Base-by-base conservation (phyloP, 1,140 invertebrate species). In the Lepidurus apus region DNA sequence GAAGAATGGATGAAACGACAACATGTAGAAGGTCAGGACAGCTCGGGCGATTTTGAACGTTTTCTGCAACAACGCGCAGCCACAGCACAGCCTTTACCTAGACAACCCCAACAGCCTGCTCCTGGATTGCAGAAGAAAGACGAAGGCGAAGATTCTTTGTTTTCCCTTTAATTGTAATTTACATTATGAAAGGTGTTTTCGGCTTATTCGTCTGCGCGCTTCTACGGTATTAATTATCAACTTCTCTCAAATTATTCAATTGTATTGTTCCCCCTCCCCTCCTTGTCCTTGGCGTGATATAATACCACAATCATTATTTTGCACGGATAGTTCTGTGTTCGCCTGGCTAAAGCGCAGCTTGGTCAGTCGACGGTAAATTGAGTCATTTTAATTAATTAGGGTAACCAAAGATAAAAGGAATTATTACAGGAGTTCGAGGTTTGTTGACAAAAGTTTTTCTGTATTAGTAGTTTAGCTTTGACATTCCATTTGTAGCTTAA, bases 1-100 rank as follows among this genome's bases (percentile, higher is more conserved):
- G 53, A 65, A 65, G 53, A 65, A 65, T 65, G 53, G 53, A 17
- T 65, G 53, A 65, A 65, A 17, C 53, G 53, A 21, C 53, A 65
- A 65, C 53, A 65, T 9, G 13, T n/a, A 17, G 53, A 65, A 65
- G 53, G 53, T 17, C 53, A 65, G 1, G 53, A 65, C 13, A 21
- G 17, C 6, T 65, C 53, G 17, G 9, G 17, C 6, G 53, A 65
- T 65, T 65, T 65, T 65, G 53, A 65, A 21, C 53, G 53, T 17
- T 65, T 65, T 17, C 21, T 65, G 53, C 53, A 65, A 21, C 53
- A 65, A 21, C 53, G 53, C 21, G 53, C 53, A 65, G 53, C 53
- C 21, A 21, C 53, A 21, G 53, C 53, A 65, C 53, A 65, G 53
- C 21, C 53, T 13, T 65, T 65, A 65, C 53, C 53, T 65, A 65